These are phyloP conservation scores for Beris chalybata DNA, from an alignment of 2,888 invertebrate genomes.

Conservation along the genomic window DNA sequence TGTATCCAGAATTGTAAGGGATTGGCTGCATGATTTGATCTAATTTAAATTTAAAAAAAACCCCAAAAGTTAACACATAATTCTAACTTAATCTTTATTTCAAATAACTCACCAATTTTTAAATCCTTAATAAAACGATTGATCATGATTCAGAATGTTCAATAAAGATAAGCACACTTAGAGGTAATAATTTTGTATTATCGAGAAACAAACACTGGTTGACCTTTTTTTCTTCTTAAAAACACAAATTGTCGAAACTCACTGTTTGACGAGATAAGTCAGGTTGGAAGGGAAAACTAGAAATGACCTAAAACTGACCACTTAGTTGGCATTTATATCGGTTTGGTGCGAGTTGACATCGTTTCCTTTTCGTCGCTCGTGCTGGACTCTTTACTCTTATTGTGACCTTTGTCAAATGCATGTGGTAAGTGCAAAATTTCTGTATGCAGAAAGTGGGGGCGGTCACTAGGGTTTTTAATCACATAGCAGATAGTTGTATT, in stretches of 20 bases:
- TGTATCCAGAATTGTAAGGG: background rate
- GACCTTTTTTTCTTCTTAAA: too few species aligned
- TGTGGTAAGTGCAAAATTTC: too few species aligned
- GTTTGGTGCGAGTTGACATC: constrained; percentile 11
- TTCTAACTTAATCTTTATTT: background rate
- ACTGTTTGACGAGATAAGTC: too few species aligned
- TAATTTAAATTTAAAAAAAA: constrained; percentile 2
- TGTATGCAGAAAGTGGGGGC: too few species aligned
- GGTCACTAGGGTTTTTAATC: too few species aligned
- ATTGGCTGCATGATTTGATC: constrained; percentile 10
- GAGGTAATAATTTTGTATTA: too few species aligned
- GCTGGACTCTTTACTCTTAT: background rate
- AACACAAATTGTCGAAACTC: too few species aligned
- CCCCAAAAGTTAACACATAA: background rate
- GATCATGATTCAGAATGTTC: constrained; percentile 32
- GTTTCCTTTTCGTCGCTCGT: background rate
- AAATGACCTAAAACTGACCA: constrained; percentile 26
- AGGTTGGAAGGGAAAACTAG: constrained; percentile 22
- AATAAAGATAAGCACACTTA: too few species aligned
- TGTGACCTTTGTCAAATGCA: background rate
- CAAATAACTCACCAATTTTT: constrained; percentile 34
- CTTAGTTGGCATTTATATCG: constrained; percentile 24
- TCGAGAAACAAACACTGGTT: too few species aligned
- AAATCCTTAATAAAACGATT: constrained; percentile 38
- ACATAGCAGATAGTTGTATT: too few species aligned